A percentile compares a stretch with the other conserved stretches of the same genome.
phyloP scores from a whole-genome alignment of 2,888 invertebrate species.

The Lepidochitona cinerea region DNA sequence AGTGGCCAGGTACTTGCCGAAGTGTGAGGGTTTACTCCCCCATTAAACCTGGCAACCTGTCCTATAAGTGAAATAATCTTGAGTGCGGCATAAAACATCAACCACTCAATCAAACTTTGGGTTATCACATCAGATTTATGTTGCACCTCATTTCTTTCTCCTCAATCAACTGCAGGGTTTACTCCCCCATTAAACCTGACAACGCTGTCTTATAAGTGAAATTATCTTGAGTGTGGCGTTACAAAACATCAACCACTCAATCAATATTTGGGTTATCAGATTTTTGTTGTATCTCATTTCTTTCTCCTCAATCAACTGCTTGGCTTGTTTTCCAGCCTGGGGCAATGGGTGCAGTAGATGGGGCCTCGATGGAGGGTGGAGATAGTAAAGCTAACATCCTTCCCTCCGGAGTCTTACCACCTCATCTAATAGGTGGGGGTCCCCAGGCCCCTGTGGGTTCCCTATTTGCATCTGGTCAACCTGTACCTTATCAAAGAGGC shows the following conservation, averaged over 20 bases:
- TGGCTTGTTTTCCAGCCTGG: background rate
- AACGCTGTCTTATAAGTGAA: too few relatives aligned
- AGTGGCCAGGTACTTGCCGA: too few relatives aligned
- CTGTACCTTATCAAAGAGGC: conserved; percentile 60
- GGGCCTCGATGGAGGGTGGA: background rate
- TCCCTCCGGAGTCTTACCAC: background rate
- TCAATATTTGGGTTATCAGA: too few relatives aligned
- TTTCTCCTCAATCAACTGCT: too few relatives aligned
- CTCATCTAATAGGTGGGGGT: background rate
- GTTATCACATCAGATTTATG: too few relatives aligned
- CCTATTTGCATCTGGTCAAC: conserved; percentile 17
- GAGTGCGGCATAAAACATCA: background rate
- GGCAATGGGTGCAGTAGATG: background rate
- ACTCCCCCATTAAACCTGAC: too few relatives aligned
- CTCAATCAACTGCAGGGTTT: too few relatives aligned
- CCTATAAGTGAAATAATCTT: background rate
- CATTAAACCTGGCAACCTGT: background rate
- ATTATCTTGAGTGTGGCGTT: too few relatives aligned
- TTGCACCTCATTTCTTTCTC: too few relatives aligned
- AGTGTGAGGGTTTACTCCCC: background rate
- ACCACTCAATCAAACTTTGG: too few relatives aligned
- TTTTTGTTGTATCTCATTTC: too few relatives aligned
- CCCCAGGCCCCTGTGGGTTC: background rate
- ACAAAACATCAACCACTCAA: too few relatives aligned
- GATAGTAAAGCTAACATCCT: background rate